Evolutionary conservation across 2,113 vertebrate genomes (phyloP).

Genomic region (Nothocercus julius): DNA sequence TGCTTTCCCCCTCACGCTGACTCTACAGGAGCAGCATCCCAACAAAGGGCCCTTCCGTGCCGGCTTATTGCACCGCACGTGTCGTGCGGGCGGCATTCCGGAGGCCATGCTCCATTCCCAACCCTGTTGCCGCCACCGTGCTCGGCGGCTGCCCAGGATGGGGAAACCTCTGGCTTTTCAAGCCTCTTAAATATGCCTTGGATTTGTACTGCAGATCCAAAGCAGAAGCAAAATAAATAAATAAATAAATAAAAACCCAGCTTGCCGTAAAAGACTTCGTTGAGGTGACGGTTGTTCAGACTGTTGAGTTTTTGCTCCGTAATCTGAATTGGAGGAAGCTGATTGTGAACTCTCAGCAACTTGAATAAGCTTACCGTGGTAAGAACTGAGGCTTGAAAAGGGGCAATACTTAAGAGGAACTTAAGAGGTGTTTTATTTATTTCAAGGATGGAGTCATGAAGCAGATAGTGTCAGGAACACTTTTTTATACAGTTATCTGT

Average conservation of each 20-base stretch:
- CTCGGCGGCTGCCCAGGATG: background rate
- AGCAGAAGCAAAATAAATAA: too few species aligned
- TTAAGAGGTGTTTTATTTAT: background rate
- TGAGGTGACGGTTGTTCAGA: too few species aligned
- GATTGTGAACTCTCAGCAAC: background rate
- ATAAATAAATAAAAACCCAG: too few species aligned
- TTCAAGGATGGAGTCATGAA: background rate
- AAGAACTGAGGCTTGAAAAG: background rate
- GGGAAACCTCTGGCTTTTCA: background rate
- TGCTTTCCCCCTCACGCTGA: background rate
- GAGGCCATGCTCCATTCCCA: too few species aligned
- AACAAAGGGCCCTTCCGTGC: background rate
- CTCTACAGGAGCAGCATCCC: background rate
- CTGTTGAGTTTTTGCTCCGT: background rate
- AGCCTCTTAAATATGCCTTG: background rate
- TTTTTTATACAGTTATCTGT: background rate
- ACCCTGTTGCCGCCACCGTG: too few species aligned
- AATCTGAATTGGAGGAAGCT: background rate
- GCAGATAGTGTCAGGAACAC: accelerated
- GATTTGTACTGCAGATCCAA: too few species aligned
- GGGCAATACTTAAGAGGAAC: accelerated
- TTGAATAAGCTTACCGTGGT: accelerated
- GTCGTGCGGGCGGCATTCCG: too few species aligned
- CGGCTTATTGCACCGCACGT: background rate
- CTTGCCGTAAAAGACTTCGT: too few species aligned